Conservation (phyloP, 2,888 invertebrate species). For the Machimus rusticus region DNA sequence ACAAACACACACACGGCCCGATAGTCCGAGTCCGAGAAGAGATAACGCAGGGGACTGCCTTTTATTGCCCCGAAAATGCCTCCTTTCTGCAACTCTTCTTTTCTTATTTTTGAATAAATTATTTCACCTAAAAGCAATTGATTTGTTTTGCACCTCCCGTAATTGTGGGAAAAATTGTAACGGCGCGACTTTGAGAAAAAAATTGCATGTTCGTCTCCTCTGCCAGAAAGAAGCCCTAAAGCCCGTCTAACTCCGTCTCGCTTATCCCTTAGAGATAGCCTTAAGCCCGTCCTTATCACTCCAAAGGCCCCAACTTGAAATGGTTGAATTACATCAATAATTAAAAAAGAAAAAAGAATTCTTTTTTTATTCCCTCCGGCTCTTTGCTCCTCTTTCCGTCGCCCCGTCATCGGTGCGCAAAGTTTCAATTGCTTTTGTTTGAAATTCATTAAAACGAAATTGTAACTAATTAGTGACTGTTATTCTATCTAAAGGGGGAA, state of each 20-base stretch:
- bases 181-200: neutral
- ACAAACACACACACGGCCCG: neutral
- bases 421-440: conserved; percentile 34
- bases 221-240: neutral
- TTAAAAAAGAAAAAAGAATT: neutral
- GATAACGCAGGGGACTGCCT: neutral
- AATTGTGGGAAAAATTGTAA: neutral
- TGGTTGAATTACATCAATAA: conserved; percentile 29
- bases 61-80: neutral
- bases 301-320: neutral
- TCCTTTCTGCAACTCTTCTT: neutral
- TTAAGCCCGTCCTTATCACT: neutral
- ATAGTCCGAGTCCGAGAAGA: neutral
- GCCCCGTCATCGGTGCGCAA: neutral
- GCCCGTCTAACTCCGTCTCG: neutral
- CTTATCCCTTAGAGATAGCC: neutral
- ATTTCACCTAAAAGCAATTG: conserved; percentile 5
- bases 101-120: neutral
- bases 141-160: neutral
- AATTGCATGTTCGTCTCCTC: neutral
- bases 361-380: neutral
- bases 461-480: conserved; percentile 10
- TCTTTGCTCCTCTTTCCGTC: neutral
- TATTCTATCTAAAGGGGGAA: neutral
- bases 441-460: conserved; percentile 26